Evolutionary conservation across 2,888 invertebrate species (phyloP).

Genomic region (Epinotia ramella): DNA sequence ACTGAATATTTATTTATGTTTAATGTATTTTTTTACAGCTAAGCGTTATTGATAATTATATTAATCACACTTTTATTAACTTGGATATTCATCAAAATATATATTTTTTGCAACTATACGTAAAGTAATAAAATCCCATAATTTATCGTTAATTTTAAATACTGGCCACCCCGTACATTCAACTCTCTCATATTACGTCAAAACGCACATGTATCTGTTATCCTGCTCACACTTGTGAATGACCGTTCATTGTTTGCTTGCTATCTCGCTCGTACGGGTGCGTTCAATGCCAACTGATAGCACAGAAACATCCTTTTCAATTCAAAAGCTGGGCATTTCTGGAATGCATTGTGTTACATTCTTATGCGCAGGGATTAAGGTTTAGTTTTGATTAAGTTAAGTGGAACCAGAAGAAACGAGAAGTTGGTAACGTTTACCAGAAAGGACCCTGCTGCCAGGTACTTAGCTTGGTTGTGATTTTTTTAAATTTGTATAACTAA

Average conservation of each 20-base stretch:
- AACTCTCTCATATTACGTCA: constrained; percentile 47
- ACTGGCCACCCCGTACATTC: constrained; percentile 54
- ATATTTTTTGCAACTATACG: no score
- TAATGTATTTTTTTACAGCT: no score
- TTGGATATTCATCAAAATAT: no score
- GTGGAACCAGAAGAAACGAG: constrained; percentile 4
- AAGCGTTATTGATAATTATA: no score
- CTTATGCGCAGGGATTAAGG: neutral
- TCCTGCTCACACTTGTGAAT: constrained; percentile 52
- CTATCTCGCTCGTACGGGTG: constrained; percentile 45
- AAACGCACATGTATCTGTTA: constrained; percentile 50
- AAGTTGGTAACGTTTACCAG: constrained; percentile 8
- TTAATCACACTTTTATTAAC: no score
- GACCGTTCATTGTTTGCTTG: constrained; percentile 37
- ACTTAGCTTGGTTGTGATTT: no score
- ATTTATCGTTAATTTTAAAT: constrained; percentile 8
- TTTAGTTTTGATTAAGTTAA: neutral
- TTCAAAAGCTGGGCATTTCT: neutral
- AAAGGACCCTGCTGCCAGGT: neutral
- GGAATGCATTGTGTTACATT: neutral
- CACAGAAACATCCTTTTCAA: constrained; percentile 7
- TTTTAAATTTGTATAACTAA: no score
- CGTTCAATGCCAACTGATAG: neutral
- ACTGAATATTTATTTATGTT: no score
- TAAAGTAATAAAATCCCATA: neutral